These are phyloP conservation scores for Prenolepis imparis DNA, from an alignment of 2,888 invertebrate genomes.

Conservation along the genomic window DNA sequence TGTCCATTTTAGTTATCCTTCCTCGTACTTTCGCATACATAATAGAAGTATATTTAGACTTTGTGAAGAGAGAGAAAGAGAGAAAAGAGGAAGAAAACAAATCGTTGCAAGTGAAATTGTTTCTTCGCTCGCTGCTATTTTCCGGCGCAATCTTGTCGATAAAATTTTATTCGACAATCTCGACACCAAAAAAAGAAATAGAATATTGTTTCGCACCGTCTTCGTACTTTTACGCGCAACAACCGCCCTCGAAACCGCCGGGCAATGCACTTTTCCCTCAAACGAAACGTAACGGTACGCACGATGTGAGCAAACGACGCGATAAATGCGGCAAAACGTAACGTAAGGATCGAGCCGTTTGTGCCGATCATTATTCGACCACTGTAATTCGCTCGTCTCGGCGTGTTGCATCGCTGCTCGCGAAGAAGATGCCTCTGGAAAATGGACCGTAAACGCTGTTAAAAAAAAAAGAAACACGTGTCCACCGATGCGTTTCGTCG, in stretches of 20 bases:
- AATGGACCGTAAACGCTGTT: not conserved
- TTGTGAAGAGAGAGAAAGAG: not conserved
- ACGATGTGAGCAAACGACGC: conserved; percentile 22
- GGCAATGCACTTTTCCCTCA: conserved; percentile 53
- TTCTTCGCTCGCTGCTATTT: not conserved
- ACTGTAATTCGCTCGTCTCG: not conserved
- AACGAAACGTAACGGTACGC: conserved; percentile 51
- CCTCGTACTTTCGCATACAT: not conserved
- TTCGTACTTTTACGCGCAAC: not conserved
- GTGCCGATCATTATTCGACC: conserved; percentile 13
- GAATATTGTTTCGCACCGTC: not conserved
- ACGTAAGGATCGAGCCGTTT: conserved; percentile 4
- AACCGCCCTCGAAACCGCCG: conserved; percentile 19
- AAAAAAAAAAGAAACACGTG: not conserved
- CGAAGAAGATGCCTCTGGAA: not conserved
- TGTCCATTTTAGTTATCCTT: not conserved
- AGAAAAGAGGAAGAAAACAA: not conserved
- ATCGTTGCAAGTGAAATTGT: not conserved
- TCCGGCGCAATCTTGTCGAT: not conserved
- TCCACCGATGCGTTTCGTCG: not conserved
- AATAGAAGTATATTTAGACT: conserved; percentile 14
- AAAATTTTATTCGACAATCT: not conserved
- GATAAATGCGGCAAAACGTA: not conserved
- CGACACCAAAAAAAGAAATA: not conserved
- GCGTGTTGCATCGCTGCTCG: not conserved